Percentiles rank a stretch among this genome's conserved stretches.
Evolutionary conservation across 2,113 vertebrate species (phyloP).

Genomic region (Macrotis lagotis): DNA sequence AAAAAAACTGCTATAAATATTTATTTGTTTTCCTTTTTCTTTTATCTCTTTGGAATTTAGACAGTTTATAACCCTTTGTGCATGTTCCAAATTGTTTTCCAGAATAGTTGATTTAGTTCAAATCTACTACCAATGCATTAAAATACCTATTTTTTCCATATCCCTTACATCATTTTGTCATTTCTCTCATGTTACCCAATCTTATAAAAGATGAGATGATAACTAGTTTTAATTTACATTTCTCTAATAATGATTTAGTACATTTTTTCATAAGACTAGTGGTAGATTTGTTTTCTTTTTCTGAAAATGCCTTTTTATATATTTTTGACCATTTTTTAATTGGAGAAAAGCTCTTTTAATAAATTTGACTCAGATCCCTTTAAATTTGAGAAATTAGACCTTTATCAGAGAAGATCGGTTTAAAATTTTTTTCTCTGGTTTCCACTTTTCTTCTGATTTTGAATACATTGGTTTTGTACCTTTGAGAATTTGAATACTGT

Average conservation of each 20-base stretch:
- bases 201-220: background rate
- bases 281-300: background rate
- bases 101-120: background rate
- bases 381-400: background rate
- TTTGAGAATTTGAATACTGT: background rate
- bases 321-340: background rate
- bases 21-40: background rate
- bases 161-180: background rate
- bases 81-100: background rate
- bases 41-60: background rate
- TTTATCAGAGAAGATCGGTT: background rate
- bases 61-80: background rate
- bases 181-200: background rate
- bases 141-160: background rate
- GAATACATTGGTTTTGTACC: background rate
- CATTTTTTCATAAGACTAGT: background rate
- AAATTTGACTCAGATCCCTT: background rate
- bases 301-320: background rate
- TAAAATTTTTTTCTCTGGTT: background rate
- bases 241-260: background rate
- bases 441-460: background rate
- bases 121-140: background rate
- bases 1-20: background rate
- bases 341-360: background rate
- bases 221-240: background rate